Conservation (phyloP, 1,140 invertebrate genomes). For the Harpegnathos saltator region DNA sequence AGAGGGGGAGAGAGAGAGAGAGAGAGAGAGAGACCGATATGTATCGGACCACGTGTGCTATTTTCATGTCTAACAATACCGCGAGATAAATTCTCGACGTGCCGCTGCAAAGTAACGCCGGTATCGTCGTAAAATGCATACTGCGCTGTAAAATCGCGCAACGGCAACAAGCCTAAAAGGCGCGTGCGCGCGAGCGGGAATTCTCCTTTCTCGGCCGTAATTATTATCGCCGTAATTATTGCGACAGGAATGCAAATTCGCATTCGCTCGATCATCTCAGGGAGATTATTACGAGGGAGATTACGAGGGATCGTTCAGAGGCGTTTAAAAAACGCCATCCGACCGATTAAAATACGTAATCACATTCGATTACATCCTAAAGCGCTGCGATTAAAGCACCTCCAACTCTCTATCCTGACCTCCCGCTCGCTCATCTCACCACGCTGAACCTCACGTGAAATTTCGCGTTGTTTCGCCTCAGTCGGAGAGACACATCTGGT, state of each 20-base stretch:
- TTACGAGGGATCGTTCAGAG: too few relatives aligned
- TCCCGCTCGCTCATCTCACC: background rate
- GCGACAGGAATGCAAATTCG: background rate
- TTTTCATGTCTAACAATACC: conserved; percentile 38
- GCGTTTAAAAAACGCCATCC: too few relatives aligned
- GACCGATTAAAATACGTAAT: too few relatives aligned
- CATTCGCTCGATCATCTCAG: too few relatives aligned
- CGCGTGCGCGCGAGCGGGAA: background rate
- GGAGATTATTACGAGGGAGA: too few relatives aligned
- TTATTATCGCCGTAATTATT: conserved; percentile 12
- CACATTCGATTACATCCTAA: too few relatives aligned
- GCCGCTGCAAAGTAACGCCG: background rate
- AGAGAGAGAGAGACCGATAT: conserved; percentile 32
- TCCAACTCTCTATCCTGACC: too few relatives aligned
- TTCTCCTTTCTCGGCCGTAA: background rate
- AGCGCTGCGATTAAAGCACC: too few relatives aligned
- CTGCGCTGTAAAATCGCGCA: conserved; percentile 9
- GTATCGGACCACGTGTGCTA: conserved; percentile 11
- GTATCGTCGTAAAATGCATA: conserved; percentile 12
- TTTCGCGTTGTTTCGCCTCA: background rate
- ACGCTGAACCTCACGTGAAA: background rate
- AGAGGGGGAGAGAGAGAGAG: too few relatives aligned
- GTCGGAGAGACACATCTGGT: conserved; percentile 28
- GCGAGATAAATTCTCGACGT: conserved; percentile 19
- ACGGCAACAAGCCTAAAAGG: background rate